Base-by-base conservation (phyloP, 2,113 vertebrate genomes). In the Tyrannus savana region DNA sequence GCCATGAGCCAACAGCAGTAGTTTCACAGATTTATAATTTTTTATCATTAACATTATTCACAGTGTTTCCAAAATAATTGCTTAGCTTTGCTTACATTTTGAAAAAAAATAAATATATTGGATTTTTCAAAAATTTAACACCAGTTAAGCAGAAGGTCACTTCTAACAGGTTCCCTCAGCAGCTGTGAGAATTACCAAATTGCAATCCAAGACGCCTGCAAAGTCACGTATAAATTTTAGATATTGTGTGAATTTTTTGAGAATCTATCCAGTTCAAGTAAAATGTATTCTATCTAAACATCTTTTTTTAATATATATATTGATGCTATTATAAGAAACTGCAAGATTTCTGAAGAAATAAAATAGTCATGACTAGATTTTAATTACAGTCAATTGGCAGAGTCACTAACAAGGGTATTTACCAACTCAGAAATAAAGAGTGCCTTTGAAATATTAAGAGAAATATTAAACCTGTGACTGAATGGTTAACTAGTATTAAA, bases 71-170 rank as follows among this genome's bases (percentile, higher is more conserved):
- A 53, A 77, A 80, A 37, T 2, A 86, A 56, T 39, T 66, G 6
- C 7, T 37, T 16, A 63, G 37, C 3, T 71, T 39, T 67, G 14
- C 23, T 49, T 80, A 58, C 4, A 14, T 50, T 80, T 24, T 9
- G 3, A 13, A 66, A 41, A 35, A 35, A 42, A 62, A 0, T 41
- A 33, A 22, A 5, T 0, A 21, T 19, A 47, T n/a, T 8, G 4
- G 5, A 35, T 89, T 82, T 90, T 90, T 64, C 6, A 78, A 50
- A 90, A 74, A 55, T 67, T 71, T 17, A 46, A 5, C 9, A 39
- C 8, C 41, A 87, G 16, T 42, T 81, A 81, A 55, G 25, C 9
- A 56, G 53, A 76, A 76, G 14, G 6, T 49, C 80, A 8, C 5
- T 58, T 74, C 39, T 71, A 81, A 12, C 9, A 84, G 21, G 22